phyloP scores from a whole-genome alignment of 2,888 invertebrate species.

The Rapana venosa region DNA sequence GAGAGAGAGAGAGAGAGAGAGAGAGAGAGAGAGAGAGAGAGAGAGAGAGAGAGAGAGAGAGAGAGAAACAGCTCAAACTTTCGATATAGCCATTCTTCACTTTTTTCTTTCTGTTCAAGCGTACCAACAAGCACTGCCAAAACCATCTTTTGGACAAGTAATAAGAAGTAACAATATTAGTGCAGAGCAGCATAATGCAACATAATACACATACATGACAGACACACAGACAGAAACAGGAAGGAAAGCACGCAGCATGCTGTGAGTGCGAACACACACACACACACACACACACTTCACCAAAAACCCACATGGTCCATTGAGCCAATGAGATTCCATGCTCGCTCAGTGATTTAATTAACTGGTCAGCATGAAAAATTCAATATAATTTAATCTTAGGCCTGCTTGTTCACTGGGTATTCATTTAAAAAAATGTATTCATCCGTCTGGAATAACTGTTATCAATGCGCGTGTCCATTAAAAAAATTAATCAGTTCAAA shows the following conservation, averaged over 20 bases:
- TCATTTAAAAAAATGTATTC: too few relatives aligned
- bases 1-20: constrained; percentile 18
- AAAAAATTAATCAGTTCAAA: too few relatives aligned
- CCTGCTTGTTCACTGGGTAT: too few relatives aligned
- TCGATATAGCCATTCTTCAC: too few relatives aligned
- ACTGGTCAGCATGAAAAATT: background rate
- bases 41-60: constrained; percentile 11
- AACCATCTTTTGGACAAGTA: too few relatives aligned
- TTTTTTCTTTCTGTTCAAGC: too few relatives aligned
- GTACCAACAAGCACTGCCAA: too few relatives aligned
- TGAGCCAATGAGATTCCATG: background rate
- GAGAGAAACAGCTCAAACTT: background rate
- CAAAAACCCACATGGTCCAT: background rate
- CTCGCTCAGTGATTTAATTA: background rate
- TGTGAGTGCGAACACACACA: background rate
- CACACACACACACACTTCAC: background rate
- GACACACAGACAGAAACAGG: background rate
- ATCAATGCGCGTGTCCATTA: too few relatives aligned
- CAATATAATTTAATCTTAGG: background rate
- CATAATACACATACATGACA: background rate
- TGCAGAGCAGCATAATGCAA: background rate
- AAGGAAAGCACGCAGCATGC: background rate
- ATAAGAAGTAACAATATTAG: too few relatives aligned
- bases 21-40: constrained; percentile 14
- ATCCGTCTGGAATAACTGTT: too few relatives aligned